phyloP scores from a whole-genome alignment of 2,797 vertebrate genomes.

The Clamator glandarius region DNA sequence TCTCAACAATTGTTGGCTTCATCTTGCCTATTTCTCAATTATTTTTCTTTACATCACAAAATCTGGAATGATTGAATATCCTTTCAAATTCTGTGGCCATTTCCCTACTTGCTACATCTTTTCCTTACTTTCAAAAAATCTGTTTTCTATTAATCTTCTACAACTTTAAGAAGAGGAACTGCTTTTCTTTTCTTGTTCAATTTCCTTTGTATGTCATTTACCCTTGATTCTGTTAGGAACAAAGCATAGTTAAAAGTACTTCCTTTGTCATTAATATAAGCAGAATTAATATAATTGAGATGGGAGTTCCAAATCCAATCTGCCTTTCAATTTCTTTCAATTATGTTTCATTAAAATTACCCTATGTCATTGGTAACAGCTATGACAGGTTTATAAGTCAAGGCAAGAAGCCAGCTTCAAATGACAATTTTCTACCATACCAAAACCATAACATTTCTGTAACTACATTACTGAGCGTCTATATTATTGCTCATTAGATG shows the following conservation, averaged over 20 bases:
- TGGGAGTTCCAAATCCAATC: conserved; percentile 10
- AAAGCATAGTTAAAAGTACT: conserved; percentile 4
- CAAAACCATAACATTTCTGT: not conserved
- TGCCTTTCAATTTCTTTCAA: conserved; percentile 30
- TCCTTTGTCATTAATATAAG: conserved; percentile 31
- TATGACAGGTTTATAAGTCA: not conserved
- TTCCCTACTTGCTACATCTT: not conserved
- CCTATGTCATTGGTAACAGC: not conserved
- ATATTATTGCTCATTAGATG: not conserved
- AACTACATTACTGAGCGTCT: not conserved
- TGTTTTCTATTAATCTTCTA: not conserved
- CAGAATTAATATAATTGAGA: conserved; percentile 27
- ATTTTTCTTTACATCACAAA: not conserved
- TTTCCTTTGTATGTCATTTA: conserved; percentile 2
- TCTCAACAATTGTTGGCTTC: not conserved
- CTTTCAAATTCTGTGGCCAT: not conserved
- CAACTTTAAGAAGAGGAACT: not conserved
- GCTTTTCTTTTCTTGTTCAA: not conserved
- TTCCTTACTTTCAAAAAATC: not conserved
- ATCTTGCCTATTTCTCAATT: not conserved
- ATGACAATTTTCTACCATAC: not conserved
- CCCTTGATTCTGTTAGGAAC: conserved; percentile 8
- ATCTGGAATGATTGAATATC: not conserved
- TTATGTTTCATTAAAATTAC: conserved; percentile 25
- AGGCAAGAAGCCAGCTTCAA: not conserved